Evolutionary conservation across 2,797 vertebrate genomes (phyloP).

Genomic region (Clarias platycephalus): DNA sequence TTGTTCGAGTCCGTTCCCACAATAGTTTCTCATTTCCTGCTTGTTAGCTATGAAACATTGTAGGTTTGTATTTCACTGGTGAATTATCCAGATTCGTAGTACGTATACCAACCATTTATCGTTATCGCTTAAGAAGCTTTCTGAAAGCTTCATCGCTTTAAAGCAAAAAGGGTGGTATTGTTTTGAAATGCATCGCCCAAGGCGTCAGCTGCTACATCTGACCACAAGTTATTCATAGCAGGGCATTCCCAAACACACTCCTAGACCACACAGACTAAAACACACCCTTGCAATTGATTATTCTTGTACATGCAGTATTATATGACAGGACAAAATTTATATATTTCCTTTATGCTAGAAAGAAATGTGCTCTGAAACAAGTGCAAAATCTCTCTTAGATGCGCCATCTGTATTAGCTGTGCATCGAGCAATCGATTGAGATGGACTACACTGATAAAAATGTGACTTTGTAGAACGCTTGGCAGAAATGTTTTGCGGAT

Average conservation of each 20-base stretch:
- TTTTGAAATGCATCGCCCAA: constrained; percentile 8
- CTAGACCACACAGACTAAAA: constrained; percentile 14
- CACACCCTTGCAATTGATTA: constrained; percentile 10
- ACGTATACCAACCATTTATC: neutral
- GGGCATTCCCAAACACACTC: constrained; percentile 37
- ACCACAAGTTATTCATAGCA: constrained; percentile 36
- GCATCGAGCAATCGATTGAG: neutral
- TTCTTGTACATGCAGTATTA: neutral
- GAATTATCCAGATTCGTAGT: neutral
- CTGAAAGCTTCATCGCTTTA: neutral
- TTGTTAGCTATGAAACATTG: neutral
- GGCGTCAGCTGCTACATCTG: constrained; percentile 22
- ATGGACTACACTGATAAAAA: neutral
- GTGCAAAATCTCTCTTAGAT: neutral
- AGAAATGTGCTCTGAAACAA: neutral
- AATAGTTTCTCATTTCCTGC: neutral
- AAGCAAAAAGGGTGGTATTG: constrained; percentile 11
- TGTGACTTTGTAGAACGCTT: neutral
- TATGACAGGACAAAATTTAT: neutral
- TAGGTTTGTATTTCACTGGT: neutral
- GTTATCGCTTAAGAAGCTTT: neutral
- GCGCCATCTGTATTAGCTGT: neutral
- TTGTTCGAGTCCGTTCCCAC: neutral
- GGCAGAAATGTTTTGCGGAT: neutral
- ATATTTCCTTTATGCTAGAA: neutral